A percentile compares a stretch with the other conserved stretches of the same genome.
Evolutionary conservation across 2,113 vertebrate species (phyloP).

Genomic region (Morone saxatilis): DNA sequence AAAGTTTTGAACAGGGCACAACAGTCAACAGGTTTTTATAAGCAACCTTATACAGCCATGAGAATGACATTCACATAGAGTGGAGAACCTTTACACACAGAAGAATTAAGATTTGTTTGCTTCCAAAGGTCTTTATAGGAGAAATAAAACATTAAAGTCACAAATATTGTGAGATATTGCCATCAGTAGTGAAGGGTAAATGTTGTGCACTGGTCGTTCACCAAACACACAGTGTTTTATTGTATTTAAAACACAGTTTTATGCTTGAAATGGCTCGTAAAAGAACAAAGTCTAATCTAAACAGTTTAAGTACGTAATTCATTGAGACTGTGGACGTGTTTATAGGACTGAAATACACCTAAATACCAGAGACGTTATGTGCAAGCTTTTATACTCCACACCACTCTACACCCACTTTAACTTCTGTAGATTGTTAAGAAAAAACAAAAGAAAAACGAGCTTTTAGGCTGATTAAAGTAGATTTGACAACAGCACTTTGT

Average conservation of each 20-base stretch:
- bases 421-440: neutral
- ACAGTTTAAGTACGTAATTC: neutral
- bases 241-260: neutral
- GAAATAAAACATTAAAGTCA: neutral
- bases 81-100: neutral
- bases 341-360: neutral
- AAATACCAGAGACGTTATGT: neutral
- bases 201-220: neutral
- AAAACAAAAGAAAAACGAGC: no score
- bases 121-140: no score
- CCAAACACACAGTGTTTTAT: neutral
- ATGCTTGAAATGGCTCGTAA: neutral
- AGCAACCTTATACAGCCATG: neutral
- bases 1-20: neutral
- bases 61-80: neutral
- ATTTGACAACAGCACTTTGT: no score
- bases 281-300: neutral
- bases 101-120: neutral
- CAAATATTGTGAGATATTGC: neutral
- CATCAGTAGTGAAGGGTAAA: neutral
- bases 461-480: no score
- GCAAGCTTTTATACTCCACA: neutral
- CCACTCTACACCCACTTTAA: no score
- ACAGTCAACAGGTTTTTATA: neutral
- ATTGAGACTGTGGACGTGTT: slow-evolving; percentile 5